Evolutionary conservation across 1,140 invertebrate genomes (phyloP).

Genomic region (Thalassaphorura encarpata): DNA sequence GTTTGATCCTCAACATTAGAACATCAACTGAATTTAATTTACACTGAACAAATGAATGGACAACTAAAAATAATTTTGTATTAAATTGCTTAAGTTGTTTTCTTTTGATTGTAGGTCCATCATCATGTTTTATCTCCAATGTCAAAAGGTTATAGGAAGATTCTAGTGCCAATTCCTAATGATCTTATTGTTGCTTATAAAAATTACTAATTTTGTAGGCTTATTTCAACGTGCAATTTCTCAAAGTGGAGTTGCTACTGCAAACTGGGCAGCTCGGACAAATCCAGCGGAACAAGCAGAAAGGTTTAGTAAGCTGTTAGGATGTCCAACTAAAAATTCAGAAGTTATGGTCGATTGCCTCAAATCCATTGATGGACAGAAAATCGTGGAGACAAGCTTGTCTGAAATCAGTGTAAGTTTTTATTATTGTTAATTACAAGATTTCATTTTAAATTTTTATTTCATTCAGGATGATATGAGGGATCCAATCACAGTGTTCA

Average conservation of each 20-base stretch:
- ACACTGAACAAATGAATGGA: too few species aligned
- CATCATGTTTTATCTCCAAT: constrained; percentile 24
- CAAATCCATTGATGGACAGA: constrained; percentile 7
- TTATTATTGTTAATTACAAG: too few species aligned
- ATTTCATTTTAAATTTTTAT: neutral
- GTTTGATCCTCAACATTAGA: neutral
- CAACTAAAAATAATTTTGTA: neutral
- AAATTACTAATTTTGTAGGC: neutral
- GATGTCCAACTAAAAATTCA: constrained; percentile 8
- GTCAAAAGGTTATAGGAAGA: constrained; percentile 9
- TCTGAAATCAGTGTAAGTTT: too few species aligned
- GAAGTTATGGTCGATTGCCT: constrained; percentile 8
- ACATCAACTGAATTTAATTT: neutral
- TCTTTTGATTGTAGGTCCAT: too few species aligned
- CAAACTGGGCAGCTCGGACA: constrained; percentile 1
- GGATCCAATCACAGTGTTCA: neutral
- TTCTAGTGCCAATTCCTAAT: neutral
- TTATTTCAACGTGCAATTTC: constrained; percentile 11
- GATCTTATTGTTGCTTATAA: neutral
- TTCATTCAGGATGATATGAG: neutral
- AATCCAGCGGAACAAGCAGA: constrained; percentile 6
- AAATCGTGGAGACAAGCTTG: too few species aligned
- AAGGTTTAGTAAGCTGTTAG: constrained; percentile 1
- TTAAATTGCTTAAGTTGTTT: neutral
- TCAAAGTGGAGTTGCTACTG: constrained; percentile 11